Conservation (phyloP, 2,888 invertebrate genomes). For the Agapetus fuscipes region DNA sequence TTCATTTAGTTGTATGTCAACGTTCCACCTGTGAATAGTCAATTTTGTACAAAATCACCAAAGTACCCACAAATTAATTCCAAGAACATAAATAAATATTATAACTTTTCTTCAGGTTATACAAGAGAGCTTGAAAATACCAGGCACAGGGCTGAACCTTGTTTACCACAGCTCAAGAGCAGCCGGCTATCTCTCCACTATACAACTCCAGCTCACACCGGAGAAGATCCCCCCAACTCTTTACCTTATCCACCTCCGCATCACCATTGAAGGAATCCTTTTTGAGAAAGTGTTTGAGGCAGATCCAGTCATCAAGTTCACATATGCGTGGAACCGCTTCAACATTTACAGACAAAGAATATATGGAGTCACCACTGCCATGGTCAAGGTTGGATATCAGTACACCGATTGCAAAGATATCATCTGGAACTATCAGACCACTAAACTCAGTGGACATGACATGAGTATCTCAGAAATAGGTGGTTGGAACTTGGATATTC, state of each 20-base stretch:
- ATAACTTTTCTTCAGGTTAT: slow-evolving; percentile 61
- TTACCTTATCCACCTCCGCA: slow-evolving; percentile 81
- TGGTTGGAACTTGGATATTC: slow-evolving; percentile 96
- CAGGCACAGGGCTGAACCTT: slow-evolving; percentile 89
- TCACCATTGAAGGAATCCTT: slow-evolving; percentile 90
- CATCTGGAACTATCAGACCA: slow-evolving; percentile 94
- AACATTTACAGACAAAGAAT: slow-evolving; percentile 95
- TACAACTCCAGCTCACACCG: slow-evolving; percentile 83
- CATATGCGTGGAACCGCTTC: slow-evolving; percentile 93
- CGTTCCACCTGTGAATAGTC: too few relatives aligned
- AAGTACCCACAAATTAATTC: too few relatives aligned
- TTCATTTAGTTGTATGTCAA: background rate
- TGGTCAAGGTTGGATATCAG: slow-evolving; percentile 93
- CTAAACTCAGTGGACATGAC: slow-evolving; percentile 90
- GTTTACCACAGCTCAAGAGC: slow-evolving; percentile 95
- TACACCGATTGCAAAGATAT: slow-evolving; percentile 86
- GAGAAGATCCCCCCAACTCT: slow-evolving; percentile 71
- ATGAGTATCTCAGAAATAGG: slow-evolving; percentile 96
- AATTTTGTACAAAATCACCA: too few relatives aligned
- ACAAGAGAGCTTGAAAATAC: slow-evolving; percentile 89
- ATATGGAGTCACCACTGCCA: slow-evolving; percentile 90
- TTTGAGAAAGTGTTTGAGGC: slow-evolving; percentile 93
- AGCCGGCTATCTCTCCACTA: slow-evolving; percentile 86
- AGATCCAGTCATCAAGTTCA: slow-evolving; percentile 92
- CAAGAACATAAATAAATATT: too few relatives aligned